Base-by-base conservation (phyloP, 1,140 invertebrate genomes). In the Dufourea novaeangliae region DNA sequence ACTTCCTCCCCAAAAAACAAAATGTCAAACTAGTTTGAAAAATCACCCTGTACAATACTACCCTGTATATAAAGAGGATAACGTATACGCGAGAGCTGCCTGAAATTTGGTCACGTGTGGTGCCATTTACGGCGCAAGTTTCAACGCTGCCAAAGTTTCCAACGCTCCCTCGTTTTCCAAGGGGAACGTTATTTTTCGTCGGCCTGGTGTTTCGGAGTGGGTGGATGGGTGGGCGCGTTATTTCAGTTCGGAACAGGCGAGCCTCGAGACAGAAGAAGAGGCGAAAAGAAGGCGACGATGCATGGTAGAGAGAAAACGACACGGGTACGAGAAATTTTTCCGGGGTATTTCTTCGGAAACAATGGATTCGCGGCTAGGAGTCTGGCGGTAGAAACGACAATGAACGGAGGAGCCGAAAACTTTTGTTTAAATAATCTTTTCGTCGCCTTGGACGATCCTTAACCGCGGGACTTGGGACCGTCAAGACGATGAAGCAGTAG, bases 371-470 rank as follows among this genome's bases (percentile, higher is more conserved):
- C 52, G 25, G 8, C 22, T 20, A 7, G 25, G 52, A 27, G n/a
- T n/a, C n/a, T n/a, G n/a, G n/a, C n/a, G n/a, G n/a, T n/a, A n/a
- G 2, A 25, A 7, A 29, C 52, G 34, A 57, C 67, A 57, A 41
- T 57, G 34, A n/a, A 2, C 2, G 4, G 2, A 7, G 7, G 5
- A 34, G 20, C n/a, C 39, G 50, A 10, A 17, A 17, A 64, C 44
- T 64, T 73, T 64, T 73, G 59, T 64, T 73, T 73, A 73, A 73
- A 64, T 54, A 73, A 73, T 73, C 59, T 71, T 41, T n/a, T n/a
- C 12, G n/a, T 4, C 29, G 11, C n/a, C 52, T 3, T 0, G 57
- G 32, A 22, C 57, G 57, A 61, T 61, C 57, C 20, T 39, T 22
- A 14, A 25, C 29, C n/a, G 14, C 20, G 41, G 41, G 20, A 46